phyloP scores from a whole-genome alignment of 2,113 vertebrate genomes.

The Hystrix brachyura region DNA sequence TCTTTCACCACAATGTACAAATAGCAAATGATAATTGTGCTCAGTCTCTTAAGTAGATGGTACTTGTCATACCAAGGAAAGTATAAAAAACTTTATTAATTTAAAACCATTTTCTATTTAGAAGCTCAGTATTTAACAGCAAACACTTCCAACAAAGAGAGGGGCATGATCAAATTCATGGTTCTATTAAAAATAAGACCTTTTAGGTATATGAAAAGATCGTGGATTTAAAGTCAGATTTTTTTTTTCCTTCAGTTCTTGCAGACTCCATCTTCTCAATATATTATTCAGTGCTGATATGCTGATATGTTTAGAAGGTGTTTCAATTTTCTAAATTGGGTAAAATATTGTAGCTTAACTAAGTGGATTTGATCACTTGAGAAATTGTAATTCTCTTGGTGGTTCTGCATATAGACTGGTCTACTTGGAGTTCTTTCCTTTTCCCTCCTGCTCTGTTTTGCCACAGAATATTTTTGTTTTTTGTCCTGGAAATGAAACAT shows the following conservation, averaged over 20 bases:
- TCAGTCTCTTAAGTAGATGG: constrained; percentile 13
- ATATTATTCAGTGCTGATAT: not conserved
- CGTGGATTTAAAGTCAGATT: not conserved
- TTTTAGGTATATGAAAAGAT: not conserved
- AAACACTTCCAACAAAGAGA: not conserved
- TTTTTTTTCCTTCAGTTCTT: not conserved
- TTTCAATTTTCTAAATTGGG: not conserved
- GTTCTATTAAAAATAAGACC: not conserved
- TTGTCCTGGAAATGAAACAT: not conserved
- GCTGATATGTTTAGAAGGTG: not conserved
- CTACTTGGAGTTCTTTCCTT: not conserved
- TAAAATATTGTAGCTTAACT: not conserved
- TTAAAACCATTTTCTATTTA: constrained; percentile 37
- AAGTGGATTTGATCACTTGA: not conserved
- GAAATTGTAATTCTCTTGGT: not conserved
- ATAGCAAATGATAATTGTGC: constrained; percentile 33
- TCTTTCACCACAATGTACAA: constrained; percentile 7
- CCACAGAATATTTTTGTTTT: not conserved
- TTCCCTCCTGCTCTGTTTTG: not conserved
- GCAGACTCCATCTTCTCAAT: not conserved
- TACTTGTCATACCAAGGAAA: not conserved
- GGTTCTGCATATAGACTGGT: not conserved
- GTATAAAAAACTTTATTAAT: not conserved
- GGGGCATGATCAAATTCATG: not conserved
- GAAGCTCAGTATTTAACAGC: constrained; percentile 13